A percentile compares a stretch with the other conserved stretches of the same genome.
Conservation (phyloP, 2,888 invertebrate species). For the Pristionchus japonicus region DNA sequence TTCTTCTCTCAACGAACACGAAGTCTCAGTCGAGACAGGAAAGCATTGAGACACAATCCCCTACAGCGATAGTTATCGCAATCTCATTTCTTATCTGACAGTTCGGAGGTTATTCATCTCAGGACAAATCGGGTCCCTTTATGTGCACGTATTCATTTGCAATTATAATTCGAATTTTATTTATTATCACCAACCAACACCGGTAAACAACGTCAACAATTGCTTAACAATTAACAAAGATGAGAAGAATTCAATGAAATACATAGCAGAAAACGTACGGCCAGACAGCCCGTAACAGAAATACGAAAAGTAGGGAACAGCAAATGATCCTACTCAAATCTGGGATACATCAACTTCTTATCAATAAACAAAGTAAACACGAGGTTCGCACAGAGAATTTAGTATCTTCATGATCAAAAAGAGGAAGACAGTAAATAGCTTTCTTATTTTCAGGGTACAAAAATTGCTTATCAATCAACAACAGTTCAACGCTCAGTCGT, state of each 20-base stretch:
- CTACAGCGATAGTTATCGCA: neutral
- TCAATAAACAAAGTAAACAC: neutral
- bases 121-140: neutral
- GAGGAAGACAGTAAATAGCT: no score
- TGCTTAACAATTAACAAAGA: neutral
- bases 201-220: constrained; percentile 2
- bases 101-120: no score
- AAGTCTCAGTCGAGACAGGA: neutral
- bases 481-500: no score
- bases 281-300: no score
- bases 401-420: no score
- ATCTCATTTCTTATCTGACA: neutral
- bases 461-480: neutral
- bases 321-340: no score
- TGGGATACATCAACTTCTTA: neutral
- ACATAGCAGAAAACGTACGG: no score
- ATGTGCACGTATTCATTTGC: neutral
- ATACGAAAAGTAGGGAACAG: no score
- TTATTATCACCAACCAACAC: neutral
- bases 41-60: neutral
- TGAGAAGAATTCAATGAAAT: no score
- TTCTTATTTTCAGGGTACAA: neutral
- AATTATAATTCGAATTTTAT: neutral
- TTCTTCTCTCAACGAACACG: constrained; percentile 34
- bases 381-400: neutral